Base-by-base conservation (phyloP, 2,888 invertebrate genomes). In the Torymus auratus region DNA sequence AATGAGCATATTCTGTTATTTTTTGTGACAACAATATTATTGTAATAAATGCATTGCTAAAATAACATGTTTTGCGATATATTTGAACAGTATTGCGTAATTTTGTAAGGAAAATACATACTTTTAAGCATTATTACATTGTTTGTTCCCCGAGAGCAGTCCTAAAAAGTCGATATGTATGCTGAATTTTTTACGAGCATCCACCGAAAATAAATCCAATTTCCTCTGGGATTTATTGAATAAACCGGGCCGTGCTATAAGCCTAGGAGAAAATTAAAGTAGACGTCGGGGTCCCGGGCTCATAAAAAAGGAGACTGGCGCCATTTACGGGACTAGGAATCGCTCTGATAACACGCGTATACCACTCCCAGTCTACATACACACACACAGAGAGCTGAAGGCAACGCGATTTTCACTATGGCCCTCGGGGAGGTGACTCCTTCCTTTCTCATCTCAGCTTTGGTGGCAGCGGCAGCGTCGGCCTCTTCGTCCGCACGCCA, bases 321-420 rank as follows among this genome's bases (percentile, higher is more conserved):
- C 23, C 15, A 50, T 77, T 64, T 56, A 77, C 77, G 61, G 50
- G 20, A 17, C 52, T 70, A 56, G 58, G 58, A 70, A 70, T 50
- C 55, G 62, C 15, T 50, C 52, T 17, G 76, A 77, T 77, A 77
- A 77, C 64, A 14, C 50, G 12, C 17, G 17, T 11, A 12, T 14
- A 23, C 17, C 20, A 58, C 56, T 20, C 17, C n/a, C n/a, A 58
- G 58, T 7, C 14, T 23, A 55, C 64, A 15, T 41, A 20, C 55
- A 55, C 12, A 53, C 56, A 62, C 52, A 23, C 14, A 72, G 15
- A 52, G 7, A n/a, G 10, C 5, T 64, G 7, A 23, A 20, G 68
- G 53, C 61, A 67, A 13, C 41, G 23, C 61, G 55, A 76, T 68
- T 76, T 67, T 67, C 74, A 23, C 17, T 50, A 58, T 1, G 13